Evolutionary conservation across 1,140 invertebrate species (phyloP).

Genomic region (Zaprionus ornatus): DNA sequence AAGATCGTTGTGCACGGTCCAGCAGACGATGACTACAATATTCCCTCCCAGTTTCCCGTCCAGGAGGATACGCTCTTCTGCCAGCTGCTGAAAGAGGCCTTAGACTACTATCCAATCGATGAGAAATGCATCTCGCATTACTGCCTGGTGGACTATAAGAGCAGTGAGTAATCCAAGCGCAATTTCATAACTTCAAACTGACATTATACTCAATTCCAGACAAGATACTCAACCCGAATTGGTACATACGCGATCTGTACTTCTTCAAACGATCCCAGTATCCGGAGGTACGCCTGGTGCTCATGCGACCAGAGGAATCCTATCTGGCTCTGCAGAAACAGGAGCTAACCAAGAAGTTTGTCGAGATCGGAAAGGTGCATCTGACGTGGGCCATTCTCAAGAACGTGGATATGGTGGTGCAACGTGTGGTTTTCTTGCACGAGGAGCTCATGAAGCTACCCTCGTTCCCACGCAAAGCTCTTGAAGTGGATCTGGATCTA

Average conservation of each 20-base stretch:
- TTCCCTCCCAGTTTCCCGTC: conserved; percentile 99
- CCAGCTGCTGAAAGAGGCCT: conserved; percentile 96
- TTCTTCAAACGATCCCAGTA: conserved; percentile 99
- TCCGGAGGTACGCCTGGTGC: conserved; percentile 97
- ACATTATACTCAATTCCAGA: conserved; percentile 23
- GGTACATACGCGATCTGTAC: conserved; percentile 98
- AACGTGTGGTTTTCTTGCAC: conserved; percentile 98
- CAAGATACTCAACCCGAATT: conserved; percentile 89
- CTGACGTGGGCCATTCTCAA: conserved; percentile 95
- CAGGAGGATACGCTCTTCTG: conserved; percentile 99
- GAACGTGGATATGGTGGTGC: conserved; percentile 96
- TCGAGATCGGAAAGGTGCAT: conserved; percentile 98
- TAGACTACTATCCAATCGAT: conserved; percentile 99
- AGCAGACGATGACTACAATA: conserved; percentile 91
- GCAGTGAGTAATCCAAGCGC: conserved; percentile 89
- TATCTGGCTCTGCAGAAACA: conserved; percentile 96
- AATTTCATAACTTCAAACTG: not conserved
- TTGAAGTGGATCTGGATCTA: conserved; percentile 97
- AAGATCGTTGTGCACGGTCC: conserved; percentile 98
- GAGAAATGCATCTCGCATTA: conserved; percentile 95
- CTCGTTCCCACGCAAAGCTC: conserved; percentile 98
- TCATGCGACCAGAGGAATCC: conserved; percentile 96
- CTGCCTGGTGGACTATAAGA: conserved; percentile 98
- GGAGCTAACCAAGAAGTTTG: conserved; percentile 96
- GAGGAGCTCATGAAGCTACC: conserved; percentile 99